Percentiles rank a stretch among this genome's conserved stretches.
phyloP scores from a whole-genome alignment of 2,888 invertebrate species.

The Galerucella calmariensis region DNA sequence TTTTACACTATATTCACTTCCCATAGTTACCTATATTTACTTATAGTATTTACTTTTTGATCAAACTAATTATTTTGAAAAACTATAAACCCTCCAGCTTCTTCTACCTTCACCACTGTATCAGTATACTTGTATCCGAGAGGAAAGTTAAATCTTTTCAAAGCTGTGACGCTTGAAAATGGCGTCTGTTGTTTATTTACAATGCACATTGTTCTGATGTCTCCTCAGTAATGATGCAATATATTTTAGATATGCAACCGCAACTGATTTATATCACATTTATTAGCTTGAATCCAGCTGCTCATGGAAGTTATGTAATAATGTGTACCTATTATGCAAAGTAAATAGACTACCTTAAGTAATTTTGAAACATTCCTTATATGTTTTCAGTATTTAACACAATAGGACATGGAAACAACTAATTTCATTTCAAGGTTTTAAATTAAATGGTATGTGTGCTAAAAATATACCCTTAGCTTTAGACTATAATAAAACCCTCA shows the following conservation, averaged over 20 bases:
- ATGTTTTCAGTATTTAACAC: too few species aligned
- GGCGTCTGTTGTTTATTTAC: conserved; percentile 35
- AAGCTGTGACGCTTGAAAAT: conserved; percentile 47
- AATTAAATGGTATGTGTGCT: too few species aligned
- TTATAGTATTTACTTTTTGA: too few species aligned
- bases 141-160: conserved; percentile 43
- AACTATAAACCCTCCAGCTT: not conserved
- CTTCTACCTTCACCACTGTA: conserved; percentile 26
- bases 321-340: not conserved
- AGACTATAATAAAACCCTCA: too few species aligned
- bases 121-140: conserved; percentile 32
- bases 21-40: too few species aligned
- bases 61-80: not conserved
- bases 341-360: not conserved
- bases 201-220: conserved; percentile 27
- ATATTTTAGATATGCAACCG: not conserved
- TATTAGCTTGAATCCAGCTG: not conserved
- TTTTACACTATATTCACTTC: too few species aligned
- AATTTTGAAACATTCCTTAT: not conserved
- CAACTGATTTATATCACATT: conserved; percentile 5
- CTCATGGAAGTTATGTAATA: not conserved
- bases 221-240: conserved; percentile 1
- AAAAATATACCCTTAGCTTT: too few species aligned
- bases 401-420: too few species aligned
- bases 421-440: too few species aligned